Percentiles rank a stretch among this genome's conserved stretches.
Evolutionary conservation across 1,140 invertebrate species (phyloP).

Genomic region (Magallana ariakensis): DNA sequence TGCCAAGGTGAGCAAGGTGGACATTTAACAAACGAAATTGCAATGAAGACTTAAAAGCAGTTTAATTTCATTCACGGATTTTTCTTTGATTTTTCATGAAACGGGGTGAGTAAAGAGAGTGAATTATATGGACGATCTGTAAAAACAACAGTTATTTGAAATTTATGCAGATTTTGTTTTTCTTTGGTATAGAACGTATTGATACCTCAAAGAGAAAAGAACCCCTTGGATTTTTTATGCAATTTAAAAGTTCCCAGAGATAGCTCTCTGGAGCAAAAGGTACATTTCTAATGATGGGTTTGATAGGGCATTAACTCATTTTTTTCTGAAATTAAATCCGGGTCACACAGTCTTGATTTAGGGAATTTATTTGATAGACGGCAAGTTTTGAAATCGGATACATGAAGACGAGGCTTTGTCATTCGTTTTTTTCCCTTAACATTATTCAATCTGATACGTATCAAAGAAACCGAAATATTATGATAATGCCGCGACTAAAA

Average conservation of each 20-base stretch:
- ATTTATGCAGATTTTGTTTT: not conserved
- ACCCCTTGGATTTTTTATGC: not conserved
- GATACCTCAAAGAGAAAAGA: not conserved
- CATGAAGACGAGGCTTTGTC: not conserved
- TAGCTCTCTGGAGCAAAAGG: not conserved
- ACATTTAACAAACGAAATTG: constrained; percentile 12
- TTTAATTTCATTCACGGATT: not conserved
- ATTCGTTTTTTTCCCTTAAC: not conserved
- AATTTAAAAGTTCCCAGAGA: constrained; percentile 10
- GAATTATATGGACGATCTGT: not conserved
- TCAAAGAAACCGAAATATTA: constrained; percentile 12
- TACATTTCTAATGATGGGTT: not conserved
- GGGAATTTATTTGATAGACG: not conserved
- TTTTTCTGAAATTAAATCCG: constrained; percentile 29
- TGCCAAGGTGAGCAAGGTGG: not conserved
- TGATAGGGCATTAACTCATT: not conserved
- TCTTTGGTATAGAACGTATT: not conserved
- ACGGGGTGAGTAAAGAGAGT: not conserved
- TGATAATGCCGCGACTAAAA: constrained; percentile 13
- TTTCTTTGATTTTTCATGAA: not conserved
- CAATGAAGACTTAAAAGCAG: not conserved
- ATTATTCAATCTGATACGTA: constrained; percentile 8
- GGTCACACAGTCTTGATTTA: not conserved
- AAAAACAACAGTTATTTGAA: not conserved
- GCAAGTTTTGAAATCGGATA: constrained; percentile 17